A percentile compares a stretch with the other conserved stretches of the same genome.
Evolutionary conservation across 2,888 invertebrate species (phyloP).

Genomic region (Isoperla grammatica): DNA sequence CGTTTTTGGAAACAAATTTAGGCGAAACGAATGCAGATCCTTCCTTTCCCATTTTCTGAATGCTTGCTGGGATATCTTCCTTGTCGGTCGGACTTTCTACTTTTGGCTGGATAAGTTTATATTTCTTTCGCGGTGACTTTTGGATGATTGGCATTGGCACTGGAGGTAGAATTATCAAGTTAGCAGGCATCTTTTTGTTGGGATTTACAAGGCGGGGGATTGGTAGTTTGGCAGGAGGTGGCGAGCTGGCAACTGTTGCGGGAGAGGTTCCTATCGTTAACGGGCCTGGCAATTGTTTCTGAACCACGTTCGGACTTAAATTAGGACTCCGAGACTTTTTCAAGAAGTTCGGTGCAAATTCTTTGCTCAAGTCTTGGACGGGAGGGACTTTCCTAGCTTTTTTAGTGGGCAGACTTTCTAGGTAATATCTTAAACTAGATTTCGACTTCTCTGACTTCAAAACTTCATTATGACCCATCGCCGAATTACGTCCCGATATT

Average conservation of each 20-base stretch:
- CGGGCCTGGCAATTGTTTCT: not conserved
- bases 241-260: not conserved
- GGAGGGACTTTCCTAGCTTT: not conserved
- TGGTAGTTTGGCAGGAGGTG: constrained; percentile 22
- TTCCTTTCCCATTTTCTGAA: not conserved
- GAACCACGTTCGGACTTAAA: not conserved
- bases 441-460: not conserved
- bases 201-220: constrained; percentile 26
- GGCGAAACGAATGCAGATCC: not conserved
- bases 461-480: not conserved
- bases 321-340: not conserved
- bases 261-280: not conserved
- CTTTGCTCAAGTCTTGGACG: not conserved
- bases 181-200: constrained; percentile 28
- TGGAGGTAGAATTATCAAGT: constrained; percentile 41
- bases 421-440: not conserved
- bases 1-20: not conserved
- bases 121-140: constrained; percentile 46
- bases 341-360: not conserved
- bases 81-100: constrained; percentile 21
- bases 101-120: constrained; percentile 51
- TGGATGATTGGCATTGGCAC: constrained; percentile 50
- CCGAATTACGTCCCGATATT: not conserved
- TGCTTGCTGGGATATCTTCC: not conserved
- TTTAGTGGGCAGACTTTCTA: not conserved